A percentile compares a stretch with the other conserved stretches of the same genome.
Evolutionary conservation across 1,140 invertebrate species (phyloP).

Genomic region (Plectrocnemia conspersa): DNA sequence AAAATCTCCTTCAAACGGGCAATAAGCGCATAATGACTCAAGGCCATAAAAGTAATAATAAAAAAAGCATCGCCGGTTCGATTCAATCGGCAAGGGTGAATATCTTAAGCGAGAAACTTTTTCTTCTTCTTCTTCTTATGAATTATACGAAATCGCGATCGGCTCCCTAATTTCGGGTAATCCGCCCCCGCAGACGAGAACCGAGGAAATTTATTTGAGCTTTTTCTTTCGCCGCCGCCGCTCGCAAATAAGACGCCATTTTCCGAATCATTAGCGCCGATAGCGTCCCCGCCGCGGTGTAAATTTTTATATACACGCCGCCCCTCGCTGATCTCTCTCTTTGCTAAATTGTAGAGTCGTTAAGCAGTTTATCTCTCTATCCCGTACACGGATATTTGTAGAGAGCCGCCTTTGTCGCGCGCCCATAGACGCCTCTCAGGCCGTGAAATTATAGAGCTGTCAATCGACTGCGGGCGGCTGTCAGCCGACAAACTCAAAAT

Average conservation of each 20-base stretch:
- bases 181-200: no score
- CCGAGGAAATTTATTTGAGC: constrained; percentile 34
- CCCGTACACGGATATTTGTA: constrained; percentile 25
- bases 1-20: no score
- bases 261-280: constrained; percentile 54
- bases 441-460: constrained; percentile 34
- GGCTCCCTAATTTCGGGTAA: no score
- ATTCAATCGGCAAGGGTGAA: no score
- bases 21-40: no score
- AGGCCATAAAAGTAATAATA: no score
- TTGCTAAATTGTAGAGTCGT: constrained; percentile 30
- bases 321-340: constrained; percentile 32
- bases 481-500: constrained; percentile 24
- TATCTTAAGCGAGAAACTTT: no score
- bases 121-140: no score
- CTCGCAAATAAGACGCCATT: constrained; percentile 53
- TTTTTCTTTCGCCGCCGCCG: constrained; percentile 50
- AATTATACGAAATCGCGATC: no score
- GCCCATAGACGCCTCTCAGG: constrained; percentile 28
- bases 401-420: constrained; percentile 24
- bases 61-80: no score
- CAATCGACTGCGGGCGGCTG: constrained; percentile 28
- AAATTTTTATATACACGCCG: constrained; percentile 33
- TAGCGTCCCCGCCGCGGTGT: constrained; percentile 30
- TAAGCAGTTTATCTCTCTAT: constrained; percentile 35